Conservation (phyloP, 2,113 vertebrate genomes). For the Empidonax alnorum region DNA sequence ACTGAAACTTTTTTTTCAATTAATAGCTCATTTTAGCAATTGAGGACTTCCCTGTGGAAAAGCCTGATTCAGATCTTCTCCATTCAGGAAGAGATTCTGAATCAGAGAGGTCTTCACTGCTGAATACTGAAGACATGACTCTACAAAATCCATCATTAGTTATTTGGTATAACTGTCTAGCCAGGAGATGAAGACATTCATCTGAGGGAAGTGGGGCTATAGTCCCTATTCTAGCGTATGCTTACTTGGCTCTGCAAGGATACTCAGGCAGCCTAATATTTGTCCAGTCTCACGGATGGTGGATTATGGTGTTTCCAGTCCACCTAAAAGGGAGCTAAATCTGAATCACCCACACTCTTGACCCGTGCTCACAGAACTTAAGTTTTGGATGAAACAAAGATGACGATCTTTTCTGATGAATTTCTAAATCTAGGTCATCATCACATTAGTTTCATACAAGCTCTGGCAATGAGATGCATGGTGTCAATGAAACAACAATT, state of each 20-base stretch:
- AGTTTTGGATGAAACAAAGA: not conserved
- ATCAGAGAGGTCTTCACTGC: not conserved
- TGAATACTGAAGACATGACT: not conserved
- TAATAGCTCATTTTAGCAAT: not conserved
- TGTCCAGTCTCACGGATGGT: not conserved
- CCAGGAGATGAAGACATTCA: not conserved
- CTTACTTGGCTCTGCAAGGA: not conserved
- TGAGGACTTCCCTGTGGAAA: not conserved
- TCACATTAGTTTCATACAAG: not conserved
- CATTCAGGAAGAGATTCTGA: not conserved
- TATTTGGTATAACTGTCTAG: not conserved
- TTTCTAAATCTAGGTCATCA: not conserved
- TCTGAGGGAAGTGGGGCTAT: fast-evolving
- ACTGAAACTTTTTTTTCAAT: not conserved
- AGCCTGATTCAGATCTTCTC: not conserved
- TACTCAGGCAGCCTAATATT: not conserved
- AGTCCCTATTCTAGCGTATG: not conserved
- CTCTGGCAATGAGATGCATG: not conserved
- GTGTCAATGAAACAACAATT: not conserved
- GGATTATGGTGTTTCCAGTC: not conserved
- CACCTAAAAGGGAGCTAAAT: not conserved
- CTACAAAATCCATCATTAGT: not conserved
- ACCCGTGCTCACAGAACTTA: not conserved
- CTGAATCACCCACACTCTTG: not conserved
- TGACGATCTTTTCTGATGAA: not conserved